These are phyloP conservation scores for Chroicocephalus ridibundus DNA, from an alignment of 2,113 vertebrate genomes.

Conservation along the genomic window DNA sequence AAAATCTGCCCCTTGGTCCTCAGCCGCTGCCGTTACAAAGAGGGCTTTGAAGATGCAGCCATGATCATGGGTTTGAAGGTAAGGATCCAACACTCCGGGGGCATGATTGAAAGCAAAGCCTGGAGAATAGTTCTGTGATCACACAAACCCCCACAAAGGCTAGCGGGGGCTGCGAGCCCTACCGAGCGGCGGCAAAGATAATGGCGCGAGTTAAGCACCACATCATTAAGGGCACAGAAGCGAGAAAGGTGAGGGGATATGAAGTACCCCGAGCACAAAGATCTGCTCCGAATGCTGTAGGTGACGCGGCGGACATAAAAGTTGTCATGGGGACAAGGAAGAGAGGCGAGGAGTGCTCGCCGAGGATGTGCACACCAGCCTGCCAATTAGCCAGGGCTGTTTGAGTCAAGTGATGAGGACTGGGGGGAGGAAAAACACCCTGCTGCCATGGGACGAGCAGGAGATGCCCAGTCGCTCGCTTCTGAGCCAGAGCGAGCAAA, in stretches of 20 bases:
- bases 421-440: background rate
- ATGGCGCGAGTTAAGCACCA: background rate
- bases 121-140: background rate
- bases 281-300: background rate
- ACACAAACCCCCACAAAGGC: background rate
- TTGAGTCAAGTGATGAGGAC: background rate
- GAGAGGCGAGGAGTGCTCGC: background rate
- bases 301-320: background rate
- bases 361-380: background rate
- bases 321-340: conserved; percentile 50
- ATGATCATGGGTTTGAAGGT: rapidly evolving
- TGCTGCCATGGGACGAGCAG: rapidly evolving
- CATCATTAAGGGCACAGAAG: background rate
- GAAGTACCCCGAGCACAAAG: background rate
- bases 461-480: background rate
- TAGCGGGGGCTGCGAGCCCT: background rate
- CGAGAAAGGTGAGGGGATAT: background rate
- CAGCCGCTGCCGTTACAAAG: rapidly evolving
- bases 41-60: background rate
- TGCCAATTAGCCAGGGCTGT: conserved; percentile 23
- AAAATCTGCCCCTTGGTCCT: background rate
- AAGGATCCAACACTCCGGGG: background rate
- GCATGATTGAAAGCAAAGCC: background rate
- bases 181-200: rapidly evolving
- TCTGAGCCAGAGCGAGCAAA: rapidly evolving